phyloP scores from a whole-genome alignment of 23 tunicate species.

The Ascidia mentula region DNA sequence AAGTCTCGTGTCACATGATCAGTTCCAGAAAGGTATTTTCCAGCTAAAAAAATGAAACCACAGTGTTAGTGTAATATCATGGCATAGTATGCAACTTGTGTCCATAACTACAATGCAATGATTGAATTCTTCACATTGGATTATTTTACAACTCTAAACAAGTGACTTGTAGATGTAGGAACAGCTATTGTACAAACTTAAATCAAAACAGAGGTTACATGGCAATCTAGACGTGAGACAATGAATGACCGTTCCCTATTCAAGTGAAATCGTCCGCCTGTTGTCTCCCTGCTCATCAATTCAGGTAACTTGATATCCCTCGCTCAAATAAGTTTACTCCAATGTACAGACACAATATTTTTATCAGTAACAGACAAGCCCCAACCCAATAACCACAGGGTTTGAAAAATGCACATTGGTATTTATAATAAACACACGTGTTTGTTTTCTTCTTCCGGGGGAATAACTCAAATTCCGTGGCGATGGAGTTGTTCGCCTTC shows the following conservation, averaged over 20 bases:
- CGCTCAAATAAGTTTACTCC: not conserved
- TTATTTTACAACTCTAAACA: too few relatives aligned
- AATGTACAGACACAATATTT: not conserved
- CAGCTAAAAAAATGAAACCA: slow-evolving; percentile 2
- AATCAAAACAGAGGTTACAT: slow-evolving; percentile 6
- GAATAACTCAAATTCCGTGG: slow-evolving; percentile 13
- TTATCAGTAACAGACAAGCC: not conserved
- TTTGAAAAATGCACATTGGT: not conserved
- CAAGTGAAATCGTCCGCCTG: not conserved
- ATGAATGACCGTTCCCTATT: not conserved
- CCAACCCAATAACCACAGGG: not conserved
- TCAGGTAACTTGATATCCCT: not conserved
- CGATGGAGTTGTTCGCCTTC: slow-evolving; percentile 28
- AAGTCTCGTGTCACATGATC: not conserved
- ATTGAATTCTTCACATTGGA: too few relatives aligned
- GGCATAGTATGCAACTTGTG: too few relatives aligned
- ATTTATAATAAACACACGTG: slow-evolving; percentile 29
- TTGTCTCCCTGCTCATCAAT: not conserved
- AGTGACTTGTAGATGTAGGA: too few relatives aligned
- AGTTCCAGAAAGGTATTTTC: not conserved
- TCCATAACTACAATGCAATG: too few relatives aligned
- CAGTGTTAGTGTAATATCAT: too few relatives aligned
- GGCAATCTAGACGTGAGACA: not conserved
- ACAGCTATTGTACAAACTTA: not conserved
- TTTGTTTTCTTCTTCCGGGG: slow-evolving; percentile 42